A percentile compares a stretch with the other conserved stretches of the same genome.
phyloP scores from a whole-genome alignment of 2,888 invertebrate species.

The Xylota segnis region DNA sequence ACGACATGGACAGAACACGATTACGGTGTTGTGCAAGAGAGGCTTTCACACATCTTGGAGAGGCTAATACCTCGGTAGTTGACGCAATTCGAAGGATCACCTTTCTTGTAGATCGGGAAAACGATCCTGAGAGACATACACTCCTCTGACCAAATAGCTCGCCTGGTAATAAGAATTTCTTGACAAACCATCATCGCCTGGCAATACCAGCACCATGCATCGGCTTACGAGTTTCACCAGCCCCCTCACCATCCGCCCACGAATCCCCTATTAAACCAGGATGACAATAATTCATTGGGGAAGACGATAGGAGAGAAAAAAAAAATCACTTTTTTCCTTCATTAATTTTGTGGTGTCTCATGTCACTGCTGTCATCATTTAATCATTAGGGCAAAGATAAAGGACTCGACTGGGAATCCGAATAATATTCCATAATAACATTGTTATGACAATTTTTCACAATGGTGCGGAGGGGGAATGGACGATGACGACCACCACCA shows the following conservation, averaged over 20 bases:
- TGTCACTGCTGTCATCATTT: constrained; percentile 79
- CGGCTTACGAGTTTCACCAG: not conserved
- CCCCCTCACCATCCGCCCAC: not conserved
- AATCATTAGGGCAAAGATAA: constrained; percentile 77
- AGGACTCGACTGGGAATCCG: constrained; percentile 51
- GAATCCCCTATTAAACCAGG: not conserved
- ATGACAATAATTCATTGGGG: constrained; percentile 11
- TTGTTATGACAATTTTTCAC: constrained; percentile 55
- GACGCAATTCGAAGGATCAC: too few relatives aligned
- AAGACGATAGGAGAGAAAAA: not conserved
- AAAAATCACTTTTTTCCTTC: constrained; percentile 51
- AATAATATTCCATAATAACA: constrained; percentile 56
- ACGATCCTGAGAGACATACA: too few relatives aligned
- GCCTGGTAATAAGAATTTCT: too few relatives aligned
- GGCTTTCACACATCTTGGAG: too few relatives aligned
- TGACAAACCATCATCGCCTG: not conserved
- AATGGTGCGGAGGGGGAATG: not conserved
- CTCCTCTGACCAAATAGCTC: too few relatives aligned
- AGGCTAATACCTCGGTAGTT: too few relatives aligned
- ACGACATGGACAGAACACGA: too few relatives aligned
- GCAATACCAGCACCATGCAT: constrained; percentile 7
- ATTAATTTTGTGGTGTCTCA: constrained; percentile 63
- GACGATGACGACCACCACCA: too few relatives aligned
- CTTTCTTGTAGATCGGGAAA: too few relatives aligned
- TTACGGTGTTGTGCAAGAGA: too few relatives aligned